Conservation (phyloP, 1,140 invertebrate species). For the Melanaphis sacchari region DNA sequence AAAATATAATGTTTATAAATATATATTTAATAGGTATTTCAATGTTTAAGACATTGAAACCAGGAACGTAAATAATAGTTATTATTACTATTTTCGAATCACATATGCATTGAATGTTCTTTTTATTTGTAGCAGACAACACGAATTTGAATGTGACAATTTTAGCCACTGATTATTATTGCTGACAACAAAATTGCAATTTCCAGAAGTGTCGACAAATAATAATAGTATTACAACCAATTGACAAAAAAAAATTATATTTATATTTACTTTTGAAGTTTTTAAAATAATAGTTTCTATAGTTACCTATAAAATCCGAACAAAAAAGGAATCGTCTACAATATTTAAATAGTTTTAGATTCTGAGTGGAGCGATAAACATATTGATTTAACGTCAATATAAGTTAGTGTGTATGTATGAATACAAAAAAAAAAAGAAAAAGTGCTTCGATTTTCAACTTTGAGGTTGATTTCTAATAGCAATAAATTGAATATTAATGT, state of each 20-base stretch:
- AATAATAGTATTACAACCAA: not conserved
- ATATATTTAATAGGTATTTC: too few relatives aligned
- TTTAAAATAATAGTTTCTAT: not conserved
- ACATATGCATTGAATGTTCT: not conserved
- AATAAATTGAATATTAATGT: too few relatives aligned
- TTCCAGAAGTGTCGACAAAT: not conserved
- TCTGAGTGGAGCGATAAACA: too few relatives aligned
- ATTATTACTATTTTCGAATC: not conserved
- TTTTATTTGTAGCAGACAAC: not conserved
- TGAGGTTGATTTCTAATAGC: too few relatives aligned
- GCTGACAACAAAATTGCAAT: not conserved
- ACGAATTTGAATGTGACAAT: not conserved
- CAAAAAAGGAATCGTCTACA: not conserved
- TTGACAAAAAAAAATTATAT: not conserved
- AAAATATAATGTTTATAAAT: too few relatives aligned
- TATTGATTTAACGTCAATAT: too few relatives aligned
- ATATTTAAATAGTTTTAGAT: not conserved
- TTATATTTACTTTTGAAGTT: not conserved
- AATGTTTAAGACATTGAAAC: not conserved
- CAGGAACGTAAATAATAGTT: not conserved
- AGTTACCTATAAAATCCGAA: not conserved
- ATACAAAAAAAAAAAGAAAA: too few relatives aligned
- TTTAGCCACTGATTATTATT: not conserved
- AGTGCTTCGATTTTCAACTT: too few relatives aligned
- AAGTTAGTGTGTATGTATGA: too few relatives aligned